Evolutionary conservation across 2,797 vertebrate genomes (phyloP), one percentile per base, ranked within the genome.

Genomic region (Dermochelys coriacea): DNA sequence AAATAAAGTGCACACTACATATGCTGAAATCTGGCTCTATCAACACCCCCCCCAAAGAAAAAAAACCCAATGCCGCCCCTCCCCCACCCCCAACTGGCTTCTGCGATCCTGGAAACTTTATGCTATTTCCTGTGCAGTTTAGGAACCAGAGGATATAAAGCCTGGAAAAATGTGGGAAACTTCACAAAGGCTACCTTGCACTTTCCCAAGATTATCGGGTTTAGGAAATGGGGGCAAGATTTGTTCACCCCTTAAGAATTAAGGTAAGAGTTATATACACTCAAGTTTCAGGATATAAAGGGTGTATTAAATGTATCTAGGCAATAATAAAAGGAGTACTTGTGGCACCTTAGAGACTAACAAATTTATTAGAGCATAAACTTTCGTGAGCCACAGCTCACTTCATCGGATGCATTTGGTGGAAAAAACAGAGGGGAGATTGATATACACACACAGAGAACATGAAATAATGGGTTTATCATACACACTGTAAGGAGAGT

Each of bases 51-150:
- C 1, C 45, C 15, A 27, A 9, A 5, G 5, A 61, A 6, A 64
- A 64, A 23, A 5, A 5, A 2, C 25, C 5, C 55, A 27, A 15
- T 7, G 6, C 31, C 29, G 12, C 18, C n/a, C 18, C n/a, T 19
- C 8, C n/a, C 3, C 1, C 1, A 0, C 5, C 11, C 21, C 19
- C 10, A 47, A 3, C 45, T 29, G 15, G 14, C 27, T 49, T 74
- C 27, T 77, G 14, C 8, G 7, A 31, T 31, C 8, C 27, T 18
- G 74, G 74, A 77, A 49, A 29, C 14, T 15, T 29, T 47, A 75
- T 23, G 18, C 19, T 37, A 11, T 8, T 75, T 12, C 41, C 25
- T 25, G 21, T 16, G 41, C 25, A 5, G 23, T 47, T 45, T 75
- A 75, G 6, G 37, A 74, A 25, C 5, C 41, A 14, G 41, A 74